These are phyloP conservation scores for Tuta absoluta DNA, from an alignment of 2,888 invertebrate genomes.

Conservation along the genomic window DNA sequence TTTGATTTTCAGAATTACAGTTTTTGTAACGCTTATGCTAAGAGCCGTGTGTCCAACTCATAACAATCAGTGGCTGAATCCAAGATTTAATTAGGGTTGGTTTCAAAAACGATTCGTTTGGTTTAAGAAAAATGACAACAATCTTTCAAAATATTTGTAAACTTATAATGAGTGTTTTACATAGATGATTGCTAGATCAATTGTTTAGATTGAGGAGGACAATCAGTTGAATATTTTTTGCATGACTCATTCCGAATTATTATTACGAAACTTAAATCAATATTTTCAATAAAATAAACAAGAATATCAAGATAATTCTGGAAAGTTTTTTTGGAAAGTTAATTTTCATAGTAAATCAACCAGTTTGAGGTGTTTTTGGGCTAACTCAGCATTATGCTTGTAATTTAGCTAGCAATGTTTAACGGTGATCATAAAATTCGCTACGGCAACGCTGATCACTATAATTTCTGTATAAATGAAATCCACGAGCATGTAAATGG, in stretches of 20 bases:
- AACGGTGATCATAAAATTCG: neutral
- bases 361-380: neutral
- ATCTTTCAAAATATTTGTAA: too few species aligned
- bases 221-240: neutral
- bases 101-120: too few species aligned
- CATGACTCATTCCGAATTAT: neutral
- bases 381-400: constrained; percentile 1
- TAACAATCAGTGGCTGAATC: too few species aligned
- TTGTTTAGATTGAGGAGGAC: too few species aligned
- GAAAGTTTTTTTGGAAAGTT: constrained; percentile 4
- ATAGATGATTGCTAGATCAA: too few species aligned
- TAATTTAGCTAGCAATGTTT: neutral
- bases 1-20: too few species aligned
- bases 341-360: neutral
- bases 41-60: too few species aligned
- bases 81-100: too few species aligned
- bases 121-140: too few species aligned
- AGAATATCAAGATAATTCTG: neutral
- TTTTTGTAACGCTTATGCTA: too few species aligned
- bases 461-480: constrained; percentile 21
- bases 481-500: neutral
- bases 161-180: too few species aligned
- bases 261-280: neutral
- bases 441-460: constrained; percentile 12
- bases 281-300: neutral